Evolutionary conservation across 2,888 invertebrate species (phyloP), one percentile per base, ranked within the genome.

Genomic region (Drosophila parthenogenetica): DNA sequence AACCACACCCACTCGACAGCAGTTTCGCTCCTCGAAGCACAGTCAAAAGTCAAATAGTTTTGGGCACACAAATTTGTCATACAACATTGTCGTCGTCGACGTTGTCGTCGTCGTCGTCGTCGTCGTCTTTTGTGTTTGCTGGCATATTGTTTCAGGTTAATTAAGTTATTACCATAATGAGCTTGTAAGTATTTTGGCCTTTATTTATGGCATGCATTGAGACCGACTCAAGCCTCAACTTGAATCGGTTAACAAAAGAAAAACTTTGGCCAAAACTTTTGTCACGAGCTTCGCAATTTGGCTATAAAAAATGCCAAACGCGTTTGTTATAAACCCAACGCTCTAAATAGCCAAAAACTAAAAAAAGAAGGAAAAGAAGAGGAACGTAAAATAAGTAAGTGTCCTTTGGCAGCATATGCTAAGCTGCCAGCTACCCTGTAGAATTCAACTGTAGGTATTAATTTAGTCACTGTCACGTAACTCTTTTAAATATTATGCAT

Each of bases 11-110:
- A 53, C 63, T 53, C 39, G 29, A 11, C 17, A 40, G n/a, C 16
- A 25, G 25, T 37, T 51, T 40, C 57, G 62, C 50, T 17, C 48
- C 35, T 57, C 57, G 32, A 39, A 42, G 65, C 55, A 45, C 77
- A 89, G 90, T 90, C 88, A 89, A 87, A 90, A 90, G 90, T 90
- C 90, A 90, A 90, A 89, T 89, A 90, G 90, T 90, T 84, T 81
- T 77, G 54, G 83, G 69, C 86, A 75, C 77, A 79, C 82, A 89
- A 90, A 90, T 90, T 90, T 90, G 90, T 89, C 90, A 89, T 90
- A 83, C 79, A 59, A 77, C 71, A 64, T 54, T 48, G 69, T 63
- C 50, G 72, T n/a, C n/a, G n/a, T n/a, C n/a, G n/a, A n/a, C n/a
- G n/a, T n/a, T n/a, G n/a, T 25, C 71, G 63, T 63, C 63, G 29